These are phyloP conservation scores for Cheilosia vernalis DNA, from an alignment of 2,888 invertebrate genomes.

Conservation along the genomic window DNA sequence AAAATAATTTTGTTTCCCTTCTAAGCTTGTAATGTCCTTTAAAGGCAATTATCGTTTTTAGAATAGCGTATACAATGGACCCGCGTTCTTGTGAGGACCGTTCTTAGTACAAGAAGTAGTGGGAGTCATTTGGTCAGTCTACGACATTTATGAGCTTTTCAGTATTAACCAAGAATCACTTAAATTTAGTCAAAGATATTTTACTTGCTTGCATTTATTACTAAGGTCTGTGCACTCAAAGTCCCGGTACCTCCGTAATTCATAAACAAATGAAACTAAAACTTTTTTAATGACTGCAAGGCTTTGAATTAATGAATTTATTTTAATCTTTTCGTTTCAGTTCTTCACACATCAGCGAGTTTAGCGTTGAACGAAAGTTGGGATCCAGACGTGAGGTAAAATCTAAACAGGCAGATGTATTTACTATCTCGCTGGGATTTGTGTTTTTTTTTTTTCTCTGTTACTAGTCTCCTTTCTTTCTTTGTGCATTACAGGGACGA, in stretches of 20 bases:
- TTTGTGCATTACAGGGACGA: conserved; percentile 88
- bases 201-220: no score
- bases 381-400: conserved; percentile 95
- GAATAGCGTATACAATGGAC: not conserved
- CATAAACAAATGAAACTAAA: not conserved
- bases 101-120: not conserved
- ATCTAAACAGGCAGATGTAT: conserved; percentile 45
- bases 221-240: not conserved
- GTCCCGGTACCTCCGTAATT: not conserved
- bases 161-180: no score
- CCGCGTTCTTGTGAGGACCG: not conserved
- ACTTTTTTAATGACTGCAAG: conserved; percentile 79
- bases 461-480: conserved; percentile 44
- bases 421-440: not conserved
- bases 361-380: conserved; percentile 98
- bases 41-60: conserved; percentile 8
- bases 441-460: conserved; percentile 11
- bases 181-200: no score
- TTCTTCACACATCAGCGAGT: conserved; percentile 99
- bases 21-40: not conserved
- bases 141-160: no score
- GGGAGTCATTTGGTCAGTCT: no score
- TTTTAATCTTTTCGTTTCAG: conserved; percentile 85
- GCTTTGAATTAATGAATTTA: conserved; percentile 4
- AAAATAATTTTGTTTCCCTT: not conserved